Evolutionary conservation across 2,797 vertebrate species (phyloP).

Genomic region (Ficedula albicollis): DNA sequence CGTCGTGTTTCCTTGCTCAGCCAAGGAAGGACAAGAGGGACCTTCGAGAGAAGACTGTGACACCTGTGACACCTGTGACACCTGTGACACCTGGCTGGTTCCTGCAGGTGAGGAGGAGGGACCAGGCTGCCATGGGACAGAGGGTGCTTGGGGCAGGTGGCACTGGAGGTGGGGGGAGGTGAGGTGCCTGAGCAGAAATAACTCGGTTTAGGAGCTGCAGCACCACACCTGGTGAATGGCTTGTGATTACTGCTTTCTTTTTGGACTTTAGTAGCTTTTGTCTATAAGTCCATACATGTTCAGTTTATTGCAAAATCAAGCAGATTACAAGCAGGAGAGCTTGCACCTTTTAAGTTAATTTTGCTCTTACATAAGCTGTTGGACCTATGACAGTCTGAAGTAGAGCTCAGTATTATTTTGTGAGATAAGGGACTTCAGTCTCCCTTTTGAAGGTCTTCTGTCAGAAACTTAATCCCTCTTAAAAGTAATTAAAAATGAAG

Average conservation of each 20-base stretch:
- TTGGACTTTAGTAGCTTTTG: neutral
- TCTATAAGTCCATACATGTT: neutral
- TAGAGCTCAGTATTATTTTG: neutral
- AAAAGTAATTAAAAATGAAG: neutral
- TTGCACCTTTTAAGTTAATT: neutral
- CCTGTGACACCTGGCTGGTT: neutral
- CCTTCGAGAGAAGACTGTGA: too few species aligned
- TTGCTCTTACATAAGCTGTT: neutral
- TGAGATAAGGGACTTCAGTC: neutral
- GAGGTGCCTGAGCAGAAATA: neutral
- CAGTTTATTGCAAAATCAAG: neutral
- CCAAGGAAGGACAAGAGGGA: neutral
- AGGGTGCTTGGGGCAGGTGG: rapidly evolving
- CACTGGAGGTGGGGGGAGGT: neutral
- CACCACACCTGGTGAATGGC: neutral
- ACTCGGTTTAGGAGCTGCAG: neutral
- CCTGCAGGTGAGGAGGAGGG: neutral
- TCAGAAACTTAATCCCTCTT: neutral
- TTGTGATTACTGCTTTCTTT: neutral
- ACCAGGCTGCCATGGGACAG: neutral
- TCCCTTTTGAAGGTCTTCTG: neutral
- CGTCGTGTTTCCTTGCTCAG: neutral
- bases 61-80: too few species aligned
- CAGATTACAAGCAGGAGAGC: neutral
- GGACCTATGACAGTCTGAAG: neutral